phyloP scores from a whole-genome alignment of 92 coral and sea anemone species.

The Siderastrea radians region DNA sequence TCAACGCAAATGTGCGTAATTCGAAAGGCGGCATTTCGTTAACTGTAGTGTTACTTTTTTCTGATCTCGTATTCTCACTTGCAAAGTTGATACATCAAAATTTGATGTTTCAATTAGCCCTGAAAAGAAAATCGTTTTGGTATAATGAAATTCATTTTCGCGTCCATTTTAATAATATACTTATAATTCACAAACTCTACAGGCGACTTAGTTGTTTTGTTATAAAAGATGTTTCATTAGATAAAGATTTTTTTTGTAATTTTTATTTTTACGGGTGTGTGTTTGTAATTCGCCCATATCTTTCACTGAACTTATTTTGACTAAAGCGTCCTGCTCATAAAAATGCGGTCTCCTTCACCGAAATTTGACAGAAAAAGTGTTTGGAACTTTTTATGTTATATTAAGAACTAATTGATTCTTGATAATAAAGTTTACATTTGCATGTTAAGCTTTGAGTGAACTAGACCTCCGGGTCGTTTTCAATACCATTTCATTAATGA shows the following conservation, averaged over 20 bases:
- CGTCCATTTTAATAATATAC: neutral
- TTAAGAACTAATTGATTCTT: neutral
- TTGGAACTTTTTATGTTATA: slow-evolving; percentile 2
- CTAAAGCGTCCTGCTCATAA: neutral
- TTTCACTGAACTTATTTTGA: slow-evolving; percentile 3
- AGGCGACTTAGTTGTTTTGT: neutral
- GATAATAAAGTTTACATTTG: neutral
- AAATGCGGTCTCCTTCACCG: neutral
- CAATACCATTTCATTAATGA: neutral
- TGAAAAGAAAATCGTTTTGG: neutral
- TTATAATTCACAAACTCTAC: neutral
- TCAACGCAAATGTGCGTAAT: too few relatives aligned
- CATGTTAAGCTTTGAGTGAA: neutral
- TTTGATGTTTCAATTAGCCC: neutral
- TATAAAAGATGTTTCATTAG: neutral
- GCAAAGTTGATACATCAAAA: neutral
- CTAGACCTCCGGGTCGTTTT: neutral
- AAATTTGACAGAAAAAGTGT: neutral
- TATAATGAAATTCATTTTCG: neutral
- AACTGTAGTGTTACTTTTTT: too few relatives aligned
- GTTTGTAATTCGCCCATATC: too few relatives aligned
- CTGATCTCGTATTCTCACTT: neutral
- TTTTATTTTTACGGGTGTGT: too few relatives aligned
- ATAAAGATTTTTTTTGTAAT: neutral
- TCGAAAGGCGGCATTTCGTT: too few relatives aligned